Base-by-base conservation (phyloP, 2,113 vertebrate genomes). In the Myotis yumanensis region DNA sequence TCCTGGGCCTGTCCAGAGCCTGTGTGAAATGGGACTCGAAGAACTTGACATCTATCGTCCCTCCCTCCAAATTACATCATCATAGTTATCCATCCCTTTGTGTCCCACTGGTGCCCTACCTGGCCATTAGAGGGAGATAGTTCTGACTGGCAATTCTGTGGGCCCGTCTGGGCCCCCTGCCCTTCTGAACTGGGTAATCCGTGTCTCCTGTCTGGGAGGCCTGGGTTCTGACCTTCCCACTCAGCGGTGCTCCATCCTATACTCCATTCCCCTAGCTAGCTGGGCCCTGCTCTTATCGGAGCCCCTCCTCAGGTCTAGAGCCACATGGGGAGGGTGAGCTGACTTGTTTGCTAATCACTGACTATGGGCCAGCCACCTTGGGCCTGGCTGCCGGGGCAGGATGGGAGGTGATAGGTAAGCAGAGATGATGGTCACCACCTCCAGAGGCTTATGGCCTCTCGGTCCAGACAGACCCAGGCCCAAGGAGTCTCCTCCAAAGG, bases 141-240 rank as follows among this genome's bases (percentile, higher is more conserved):
- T 10, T 75, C 81, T 90, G 32, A 64, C 17, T 59, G 43, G 37
- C 20, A 43, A 15, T 72, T 92, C 18, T 43, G 43, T 59, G n/a
- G 86, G 46, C 10, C 85, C 40, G 32, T 64, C 22, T 46, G 37
- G 43, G n/a, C 5, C 3, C 16, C 43, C 48, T 64, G 52, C 48
- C 64, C 35, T 95, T 92, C 25, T 69, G 64, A 92, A 83, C 69
- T 93, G 69, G 46, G 68, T 62, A 52, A 51, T 62, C 46, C 32
- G 46, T 89, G 66, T 40, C 54, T 86, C 46, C 69, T 40, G 14
- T 25, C 62, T 9, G 4, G 62, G 23, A 76, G 69, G 32, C 28
- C 15, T 64, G 22, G n/a, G 51, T 16, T 76, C 46, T 92, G 43
- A 54, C 40, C 73, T 80, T 46, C 48, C 20, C n/a, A 16, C 37